phyloP scores from a whole-genome alignment of 2,888 invertebrate species.

The Brachypalpus laphriformis region DNA sequence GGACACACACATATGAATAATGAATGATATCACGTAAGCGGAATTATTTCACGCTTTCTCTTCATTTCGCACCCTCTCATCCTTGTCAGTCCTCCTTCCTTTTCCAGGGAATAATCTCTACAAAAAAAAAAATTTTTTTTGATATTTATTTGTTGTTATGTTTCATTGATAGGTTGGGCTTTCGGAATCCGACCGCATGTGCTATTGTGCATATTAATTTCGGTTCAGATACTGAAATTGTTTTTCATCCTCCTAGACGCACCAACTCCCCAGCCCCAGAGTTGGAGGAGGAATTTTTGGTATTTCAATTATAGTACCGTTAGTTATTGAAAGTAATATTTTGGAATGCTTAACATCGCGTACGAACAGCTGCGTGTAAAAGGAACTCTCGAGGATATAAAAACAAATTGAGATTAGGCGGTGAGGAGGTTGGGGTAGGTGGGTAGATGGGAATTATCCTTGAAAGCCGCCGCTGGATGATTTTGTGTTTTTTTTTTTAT shows the following conservation, averaged over 20 bases:
- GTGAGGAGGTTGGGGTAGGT: background rate
- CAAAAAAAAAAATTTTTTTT: background rate
- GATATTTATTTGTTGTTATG: conserved; percentile 42
- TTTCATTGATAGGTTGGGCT: conserved; percentile 47
- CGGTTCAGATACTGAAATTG: conserved; percentile 45
- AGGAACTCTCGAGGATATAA: conserved; percentile 8
- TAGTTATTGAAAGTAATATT: conserved; percentile 58
- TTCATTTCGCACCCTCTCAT: background rate
- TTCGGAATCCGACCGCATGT: conserved; percentile 63
- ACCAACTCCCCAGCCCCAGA: no score
- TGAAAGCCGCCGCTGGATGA: background rate
- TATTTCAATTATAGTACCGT: conserved; percentile 64
- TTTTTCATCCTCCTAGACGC: conserved; percentile 1
- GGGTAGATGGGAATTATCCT: background rate
- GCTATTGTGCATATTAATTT: conserved; percentile 70
- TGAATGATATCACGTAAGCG: conserved; percentile 66
- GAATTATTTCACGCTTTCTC: conserved; percentile 59
- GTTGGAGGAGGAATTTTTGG: conserved; percentile 31
- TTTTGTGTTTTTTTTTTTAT: background rate
- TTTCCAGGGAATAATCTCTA: background rate
- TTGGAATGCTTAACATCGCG: conserved; percentile 31
- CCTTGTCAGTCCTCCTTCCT: background rate
- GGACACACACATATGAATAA: conserved; percentile 59
- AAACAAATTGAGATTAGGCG: conserved; percentile 27
- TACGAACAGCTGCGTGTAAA: conserved; percentile 52